A percentile compares a stretch with the other conserved stretches of the same genome.
Evolutionary conservation across 2,113 vertebrate species (phyloP).

Genomic region (Recurvirostra avosetta): DNA sequence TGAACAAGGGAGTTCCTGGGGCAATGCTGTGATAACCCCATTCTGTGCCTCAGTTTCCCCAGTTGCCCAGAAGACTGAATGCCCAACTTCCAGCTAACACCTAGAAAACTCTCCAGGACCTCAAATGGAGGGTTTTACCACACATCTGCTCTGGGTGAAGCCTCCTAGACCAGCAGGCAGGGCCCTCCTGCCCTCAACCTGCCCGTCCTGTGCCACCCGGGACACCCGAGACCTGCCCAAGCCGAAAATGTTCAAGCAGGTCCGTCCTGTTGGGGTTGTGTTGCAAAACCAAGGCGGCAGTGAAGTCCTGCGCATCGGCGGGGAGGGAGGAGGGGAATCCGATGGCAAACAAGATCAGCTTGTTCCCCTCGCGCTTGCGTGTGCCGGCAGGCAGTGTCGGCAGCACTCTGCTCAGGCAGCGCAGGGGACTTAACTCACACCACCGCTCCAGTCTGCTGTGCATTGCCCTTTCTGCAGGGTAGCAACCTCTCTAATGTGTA

Average conservation of each 20-base stretch:
- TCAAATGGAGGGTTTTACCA: background rate
- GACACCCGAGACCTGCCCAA: background rate
- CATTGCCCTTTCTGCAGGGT: background rate
- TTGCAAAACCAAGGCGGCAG: constrained; percentile 34
- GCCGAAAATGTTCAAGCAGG: constrained; percentile 24
- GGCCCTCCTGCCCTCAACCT: background rate
- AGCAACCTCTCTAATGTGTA: background rate
- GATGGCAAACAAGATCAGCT: background rate
- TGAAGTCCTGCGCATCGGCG: background rate
- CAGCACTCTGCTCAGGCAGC: background rate
- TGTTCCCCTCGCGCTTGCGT: background rate
- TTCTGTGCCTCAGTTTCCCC: no score
- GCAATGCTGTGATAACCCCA: background rate
- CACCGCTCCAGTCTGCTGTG: fast-evolving
- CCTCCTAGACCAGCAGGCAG: background rate
- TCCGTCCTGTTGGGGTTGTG: background rate
- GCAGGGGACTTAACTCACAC: background rate
- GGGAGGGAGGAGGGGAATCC: background rate
- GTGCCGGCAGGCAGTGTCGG: background rate
- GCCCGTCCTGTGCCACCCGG: fast-evolving
- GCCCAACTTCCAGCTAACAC: background rate
- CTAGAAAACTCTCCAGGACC: background rate
- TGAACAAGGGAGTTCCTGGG: background rate
- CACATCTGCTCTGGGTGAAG: fast-evolving
- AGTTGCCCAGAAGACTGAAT: background rate